phyloP scores from a whole-genome alignment of 2,888 invertebrate genomes.

The Eristalis tenax region DNA sequence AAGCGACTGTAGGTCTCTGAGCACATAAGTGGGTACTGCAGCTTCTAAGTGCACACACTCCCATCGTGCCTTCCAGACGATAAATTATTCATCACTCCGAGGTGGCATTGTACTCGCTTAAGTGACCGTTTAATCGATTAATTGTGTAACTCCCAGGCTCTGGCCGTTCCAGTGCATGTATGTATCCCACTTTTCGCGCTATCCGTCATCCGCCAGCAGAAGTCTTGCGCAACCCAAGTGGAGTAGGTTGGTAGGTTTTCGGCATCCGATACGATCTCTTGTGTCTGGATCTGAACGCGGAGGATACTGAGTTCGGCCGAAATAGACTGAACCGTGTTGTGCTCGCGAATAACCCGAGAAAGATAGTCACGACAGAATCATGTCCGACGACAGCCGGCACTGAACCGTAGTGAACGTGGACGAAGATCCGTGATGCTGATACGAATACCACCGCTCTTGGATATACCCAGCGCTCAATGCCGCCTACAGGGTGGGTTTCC shows the following conservation, averaged over 20 bases:
- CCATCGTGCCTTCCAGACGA: slow-evolving; percentile 12
- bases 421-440: slow-evolving; percentile 57
- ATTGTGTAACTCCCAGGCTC: slow-evolving; percentile 22
- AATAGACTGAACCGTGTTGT: background rate
- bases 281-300: slow-evolving; percentile 3
- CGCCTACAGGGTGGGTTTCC: background rate
- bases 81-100: slow-evolving; percentile 56
- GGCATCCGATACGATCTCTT: slow-evolving; percentile 44
- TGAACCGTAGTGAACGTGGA: background rate
- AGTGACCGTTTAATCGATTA: slow-evolving; percentile 37
- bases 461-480: background rate
- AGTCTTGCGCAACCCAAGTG: slow-evolving; percentile 19
- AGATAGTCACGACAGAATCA: slow-evolving; percentile 58
- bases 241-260: slow-evolving; percentile 23
- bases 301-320: background rate
- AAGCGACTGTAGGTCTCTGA: background rate
- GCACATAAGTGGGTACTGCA: background rate
- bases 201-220: slow-evolving; percentile 34
- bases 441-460: slow-evolving; percentile 31
- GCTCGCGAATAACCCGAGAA: slow-evolving; percentile 52
- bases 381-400: slow-evolving; percentile 24
- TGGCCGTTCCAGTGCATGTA: too few relatives aligned
- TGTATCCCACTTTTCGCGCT: slow-evolving; percentile 10
- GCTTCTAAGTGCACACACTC: background rate
- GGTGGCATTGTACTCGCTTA: slow-evolving; percentile 5